Evolutionary conservation across 1,140 invertebrate genomes (phyloP), one percentile per base, ranked within the genome.

Genomic region (Heliothis subflexa): DNA sequence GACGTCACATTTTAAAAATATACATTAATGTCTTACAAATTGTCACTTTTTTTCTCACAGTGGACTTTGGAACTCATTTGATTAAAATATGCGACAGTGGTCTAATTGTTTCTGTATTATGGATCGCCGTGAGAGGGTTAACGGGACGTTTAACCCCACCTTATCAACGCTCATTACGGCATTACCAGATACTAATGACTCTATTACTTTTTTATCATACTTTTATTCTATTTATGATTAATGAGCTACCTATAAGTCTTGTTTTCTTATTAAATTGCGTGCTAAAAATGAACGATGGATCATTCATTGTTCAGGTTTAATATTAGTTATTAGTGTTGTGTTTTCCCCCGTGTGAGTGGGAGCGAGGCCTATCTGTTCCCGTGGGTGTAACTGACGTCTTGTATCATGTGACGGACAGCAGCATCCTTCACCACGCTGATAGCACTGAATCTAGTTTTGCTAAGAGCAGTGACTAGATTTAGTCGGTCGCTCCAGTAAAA

Each of bases 71-170:
- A 14, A 68, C 54, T 59, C 14, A 70, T 80, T 25, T 25, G 21
- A 25, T 25, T 50, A 54, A 78, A 77, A 57, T 70, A 70, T 33
- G 18, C 1, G 18, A 78, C 62, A 78, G 64, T 77, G 62, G 2
- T 47, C 11, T 54, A 68, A 54, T 71, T 78, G 76, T 78, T 18
- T 16, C 40, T 14, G 11, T 5, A 7, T 61, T 61, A 68, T 49
- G 52, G 16, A 45, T 59, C 21, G 14, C 76, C 52, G 21, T 16
- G 21, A 57, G 14, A 64, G 61, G 79, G 78, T 80, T 80, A 80
- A 80, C 16, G 50, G 25, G 47, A 45, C 62, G n/a, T 75, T 80
- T 80, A 75, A 77, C 79, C 74, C 33, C 52, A 25, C 59, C 72
- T 61, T 74, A 74, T 74, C 72, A 45, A 25, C 25, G 55, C 40